Base-by-base conservation (phyloP, 1,140 invertebrate species). In the Drosophila sulfurigaster region DNA sequence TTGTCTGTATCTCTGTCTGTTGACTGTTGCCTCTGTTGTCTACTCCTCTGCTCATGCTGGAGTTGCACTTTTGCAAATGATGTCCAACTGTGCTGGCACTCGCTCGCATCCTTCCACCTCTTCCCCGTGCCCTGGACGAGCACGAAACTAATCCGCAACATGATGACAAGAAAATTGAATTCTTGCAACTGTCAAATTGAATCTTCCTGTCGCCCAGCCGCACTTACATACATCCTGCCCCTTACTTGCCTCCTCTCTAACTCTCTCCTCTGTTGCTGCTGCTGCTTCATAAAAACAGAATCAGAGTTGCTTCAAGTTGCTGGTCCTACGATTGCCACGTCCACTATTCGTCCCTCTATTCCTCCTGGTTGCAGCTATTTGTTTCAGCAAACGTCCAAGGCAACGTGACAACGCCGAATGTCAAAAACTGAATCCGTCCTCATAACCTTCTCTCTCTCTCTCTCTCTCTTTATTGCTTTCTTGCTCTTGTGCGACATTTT, bases 161-260 rank as follows among this genome's bases (percentile, higher is more conserved):
- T 89, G 85, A 78, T 77, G 85, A 81, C 85, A 89, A 85, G 85
- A 89, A 89, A 89, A 89, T 89, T 89, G 85, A 89, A 89, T 89
- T 89, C 85, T 75, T 78, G 81, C 85, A 89, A 89, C 85, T 89
- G 85, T 89, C 85, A 89, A 89, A 89, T 89, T 89, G 85, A 89
- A 85, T 89, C 82, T 85, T 65, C 71, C 75, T 66, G 30, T 60
- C 15, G 59, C 13, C 59, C 52, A 51, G 35, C 60, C 16, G 59
- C 11, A 48, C 52, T 49, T 56, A 60, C 28, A 15, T 56, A 60
- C 28, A 15, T 28, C 20, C 48, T n/a, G 13, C 20, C 20, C 20
- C 20, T 25, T 25, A 0, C 13, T 1, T 49, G 15, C 3, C 35
- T 5, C 5, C 20, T 11, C 16, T 5, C 7, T n/a, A 46, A 15